Base-by-base conservation (phyloP, 2,797 vertebrate genomes). In the Hapalemur alaotrensis region DNA sequence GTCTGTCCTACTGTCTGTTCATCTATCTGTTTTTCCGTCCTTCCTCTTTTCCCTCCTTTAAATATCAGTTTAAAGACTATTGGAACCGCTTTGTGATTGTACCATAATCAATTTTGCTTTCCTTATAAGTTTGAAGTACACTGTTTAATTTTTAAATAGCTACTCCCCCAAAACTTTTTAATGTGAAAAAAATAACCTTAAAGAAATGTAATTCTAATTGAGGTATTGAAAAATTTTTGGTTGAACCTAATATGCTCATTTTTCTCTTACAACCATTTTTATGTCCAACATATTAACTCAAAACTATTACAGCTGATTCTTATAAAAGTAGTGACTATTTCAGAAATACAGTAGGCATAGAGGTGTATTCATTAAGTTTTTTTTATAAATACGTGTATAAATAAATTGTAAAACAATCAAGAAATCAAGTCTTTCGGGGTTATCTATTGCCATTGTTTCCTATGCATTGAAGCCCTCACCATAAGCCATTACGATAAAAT, bases 401-500 rank as follows among this genome's bases (percentile, higher is more conserved):
- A 98, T 98, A 98, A 98, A 98, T 98, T 98, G 95, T 97, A 98
- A 98, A 98, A 98, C 98, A 98, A 98, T 98, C 98, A 97, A 98
- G 98, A 97, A 98, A 98, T 98, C 98, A 97, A 96, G 97, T 97
- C 97, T 98, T 98, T 93, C 97, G 93, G 96, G 97, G 97, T 98
- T 98, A 98, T 98, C 98, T 98, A 96, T 98, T 98, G 98, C 98
- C 98, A 98, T 98, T 98, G 98, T 98, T 98, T 96, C 98, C 98
- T 96, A 97, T 98, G 98, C 98, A 98, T 97, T 96, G 98, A 97
- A 98, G 97, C 98, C 98, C 98, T 98, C 97, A 94, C 98, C 98
- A 97, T 97, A 98, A 98, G 98, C 98, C 98, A 98, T 99, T 99
- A 99, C 98, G 98, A 98, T 99, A 99, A 99, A 99, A 99, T 96